phyloP scores from a whole-genome alignment of 92 coral and sea anemone species.

The Phymanthus crucifer region DNA sequence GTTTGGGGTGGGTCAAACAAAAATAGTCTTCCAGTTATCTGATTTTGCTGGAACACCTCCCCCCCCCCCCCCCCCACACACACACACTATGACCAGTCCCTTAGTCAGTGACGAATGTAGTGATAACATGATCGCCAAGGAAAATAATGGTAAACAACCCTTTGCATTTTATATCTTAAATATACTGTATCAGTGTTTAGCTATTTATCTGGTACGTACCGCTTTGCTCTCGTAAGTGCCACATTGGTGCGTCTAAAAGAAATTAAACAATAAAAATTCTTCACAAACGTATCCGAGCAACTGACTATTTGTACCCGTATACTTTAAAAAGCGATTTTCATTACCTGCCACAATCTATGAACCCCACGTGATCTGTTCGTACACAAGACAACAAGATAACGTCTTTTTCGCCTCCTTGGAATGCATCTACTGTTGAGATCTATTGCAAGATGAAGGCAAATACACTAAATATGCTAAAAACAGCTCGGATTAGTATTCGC shows the following conservation, averaged over 20 bases:
- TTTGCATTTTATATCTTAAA: neutral
- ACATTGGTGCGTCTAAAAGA: conserved; percentile 88
- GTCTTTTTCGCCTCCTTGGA: conserved; percentile 98
- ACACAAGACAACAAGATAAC: conserved; percentile 91
- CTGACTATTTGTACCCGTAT: too few relatives aligned
- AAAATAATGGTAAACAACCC: neutral
- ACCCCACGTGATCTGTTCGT: conserved; percentile 93
- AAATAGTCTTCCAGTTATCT: too few relatives aligned
- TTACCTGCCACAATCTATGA: conserved; percentile 96
- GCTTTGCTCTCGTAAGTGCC: conserved; percentile 92
- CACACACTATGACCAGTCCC: too few relatives aligned
- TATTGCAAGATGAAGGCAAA: conserved; percentile 19
- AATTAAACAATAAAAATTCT: neutral
- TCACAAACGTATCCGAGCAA: too few relatives aligned
- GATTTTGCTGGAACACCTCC: too few relatives aligned
- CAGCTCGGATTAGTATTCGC: too few relatives aligned
- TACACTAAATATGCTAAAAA: neutral
- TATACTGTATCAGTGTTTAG: neutral
- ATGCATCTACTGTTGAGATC: conserved; percentile 98
- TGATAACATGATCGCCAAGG: neutral
- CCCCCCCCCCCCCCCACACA: too few relatives aligned
- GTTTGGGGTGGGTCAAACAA: too few relatives aligned
- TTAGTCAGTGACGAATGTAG: neutral
- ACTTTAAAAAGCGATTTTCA: too few relatives aligned
- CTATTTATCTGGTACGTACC: conserved; percentile 46